phyloP scores from a whole-genome alignment of 1,140 invertebrate species.

The Cotesia chilonis region DNA sequence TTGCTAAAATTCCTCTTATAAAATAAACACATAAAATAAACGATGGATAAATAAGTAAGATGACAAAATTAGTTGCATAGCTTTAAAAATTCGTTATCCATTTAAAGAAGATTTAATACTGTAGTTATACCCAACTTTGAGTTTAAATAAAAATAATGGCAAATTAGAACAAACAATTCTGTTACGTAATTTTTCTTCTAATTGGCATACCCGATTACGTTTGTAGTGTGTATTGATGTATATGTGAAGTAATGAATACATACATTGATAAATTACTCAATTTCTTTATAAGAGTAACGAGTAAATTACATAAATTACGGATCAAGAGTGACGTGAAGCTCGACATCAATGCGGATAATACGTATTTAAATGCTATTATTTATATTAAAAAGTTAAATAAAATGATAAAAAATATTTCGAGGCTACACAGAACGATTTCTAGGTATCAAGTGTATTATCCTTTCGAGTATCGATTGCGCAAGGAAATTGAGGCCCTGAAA shows the following conservation, averaged over 20 bases:
- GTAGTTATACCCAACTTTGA: too few species aligned
- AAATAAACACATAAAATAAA: too few species aligned
- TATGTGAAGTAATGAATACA: too few species aligned
- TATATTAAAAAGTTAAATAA: background rate
- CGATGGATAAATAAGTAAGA: too few species aligned
- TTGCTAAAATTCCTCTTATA: too few species aligned
- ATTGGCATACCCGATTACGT: background rate
- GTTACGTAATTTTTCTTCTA: too few species aligned
- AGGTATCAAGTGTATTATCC: background rate
- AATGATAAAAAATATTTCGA: background rate
- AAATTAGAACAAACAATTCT: too few species aligned
- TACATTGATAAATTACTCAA: constrained; percentile 10
- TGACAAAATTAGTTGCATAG: too few species aligned
- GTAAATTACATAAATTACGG: constrained; percentile 21
- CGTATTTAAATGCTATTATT: background rate
- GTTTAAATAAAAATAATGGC: too few species aligned
- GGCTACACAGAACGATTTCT: background rate
- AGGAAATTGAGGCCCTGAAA: constrained; percentile 23
- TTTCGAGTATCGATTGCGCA: constrained; percentile 23
- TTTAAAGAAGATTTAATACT: too few species aligned
- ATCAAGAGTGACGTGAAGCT: background rate
- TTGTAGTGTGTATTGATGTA: background rate
- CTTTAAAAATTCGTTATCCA: too few species aligned
- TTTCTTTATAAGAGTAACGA: background rate
- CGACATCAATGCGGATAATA: constrained; percentile 5